These are phyloP conservation scores for Holotrichia oblita DNA, from an alignment of 1,140 invertebrate genomes.

Conservation along the genomic window DNA sequence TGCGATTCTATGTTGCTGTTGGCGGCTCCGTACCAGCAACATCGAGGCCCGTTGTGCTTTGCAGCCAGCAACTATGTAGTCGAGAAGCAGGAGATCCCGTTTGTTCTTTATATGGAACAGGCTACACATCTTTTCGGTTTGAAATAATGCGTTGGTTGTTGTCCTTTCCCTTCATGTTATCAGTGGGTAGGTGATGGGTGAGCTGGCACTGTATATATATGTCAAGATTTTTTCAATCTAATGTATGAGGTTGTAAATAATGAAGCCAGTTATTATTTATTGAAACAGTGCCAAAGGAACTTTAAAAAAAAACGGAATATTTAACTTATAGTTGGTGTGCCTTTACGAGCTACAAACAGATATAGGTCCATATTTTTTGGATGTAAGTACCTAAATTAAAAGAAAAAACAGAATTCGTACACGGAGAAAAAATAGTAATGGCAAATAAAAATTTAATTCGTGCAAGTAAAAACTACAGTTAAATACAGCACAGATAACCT, in stretches of 20 bases:
- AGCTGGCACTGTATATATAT: not conserved
- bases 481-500: too few species aligned
- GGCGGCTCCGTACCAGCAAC: not conserved
- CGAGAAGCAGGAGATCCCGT: not conserved
- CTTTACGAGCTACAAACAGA: too few species aligned
- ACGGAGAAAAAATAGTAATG: too few species aligned
- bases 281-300: too few species aligned
- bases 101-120: conserved; percentile 19
- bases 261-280: not conserved
- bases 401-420: too few species aligned
- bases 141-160: conserved; percentile 19
- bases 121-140: conserved; percentile 8
- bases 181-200: not conserved
- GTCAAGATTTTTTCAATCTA: conserved; percentile 18
- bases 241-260: not conserved
- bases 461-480: too few species aligned
- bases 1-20: conserved; percentile 45
- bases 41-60: conserved; percentile 9
- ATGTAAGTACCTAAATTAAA: too few species aligned
- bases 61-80: not conserved
- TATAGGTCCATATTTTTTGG: too few species aligned
- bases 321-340: too few species aligned
- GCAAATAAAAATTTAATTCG: too few species aligned
- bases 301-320: too few species aligned
- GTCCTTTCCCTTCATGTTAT: not conserved